Percentiles rank a stretch among this genome's conserved stretches.
phyloP scores from a whole-genome alignment of 2,113 vertebrate species.

The Gasterosteus nipponicus region DNA sequence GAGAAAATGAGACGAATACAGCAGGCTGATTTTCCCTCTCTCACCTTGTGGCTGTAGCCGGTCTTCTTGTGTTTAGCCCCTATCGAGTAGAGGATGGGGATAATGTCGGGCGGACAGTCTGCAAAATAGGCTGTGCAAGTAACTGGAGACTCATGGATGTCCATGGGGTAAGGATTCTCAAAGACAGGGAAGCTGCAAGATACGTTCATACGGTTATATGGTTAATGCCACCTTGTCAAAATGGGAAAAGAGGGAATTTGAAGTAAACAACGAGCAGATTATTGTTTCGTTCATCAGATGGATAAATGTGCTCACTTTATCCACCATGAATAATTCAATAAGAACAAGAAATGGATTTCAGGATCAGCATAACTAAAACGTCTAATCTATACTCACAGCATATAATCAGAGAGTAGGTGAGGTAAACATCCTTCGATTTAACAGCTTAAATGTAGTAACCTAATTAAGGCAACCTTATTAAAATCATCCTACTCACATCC shows the following conservation, averaged over 20 bases:
- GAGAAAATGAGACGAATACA: background rate
- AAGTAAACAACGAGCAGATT: background rate
- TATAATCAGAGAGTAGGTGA: background rate
- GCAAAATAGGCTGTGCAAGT: conserved; percentile 98
- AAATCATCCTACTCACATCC: background rate
- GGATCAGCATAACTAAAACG: background rate
- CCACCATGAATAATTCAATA: background rate
- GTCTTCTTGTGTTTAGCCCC: conserved; percentile 98
- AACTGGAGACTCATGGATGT: conserved; percentile 97
- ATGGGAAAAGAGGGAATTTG: too few relatives aligned
- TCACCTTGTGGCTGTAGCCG: conserved; percentile 97
- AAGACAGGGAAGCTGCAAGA: conserved; percentile 93
- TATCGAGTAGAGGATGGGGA: conserved; percentile 95
- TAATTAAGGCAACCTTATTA: conserved; percentile 42
- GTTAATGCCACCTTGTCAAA: background rate
- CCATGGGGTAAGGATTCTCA: conserved; percentile 99
- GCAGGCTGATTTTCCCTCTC: background rate
- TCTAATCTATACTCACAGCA: background rate
- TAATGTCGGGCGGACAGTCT: conserved; percentile 95
- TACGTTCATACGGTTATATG: background rate
- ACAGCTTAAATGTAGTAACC: conserved; percentile 41
- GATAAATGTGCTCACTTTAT: background rate
- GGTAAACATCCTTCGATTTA: background rate
- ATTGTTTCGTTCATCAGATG: background rate
- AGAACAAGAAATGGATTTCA: background rate